Percentiles rank a stretch among this genome's conserved stretches.
Evolutionary conservation across 2,113 vertebrate genomes (phyloP).

Genomic region (Microcebus jonahi): DNA sequence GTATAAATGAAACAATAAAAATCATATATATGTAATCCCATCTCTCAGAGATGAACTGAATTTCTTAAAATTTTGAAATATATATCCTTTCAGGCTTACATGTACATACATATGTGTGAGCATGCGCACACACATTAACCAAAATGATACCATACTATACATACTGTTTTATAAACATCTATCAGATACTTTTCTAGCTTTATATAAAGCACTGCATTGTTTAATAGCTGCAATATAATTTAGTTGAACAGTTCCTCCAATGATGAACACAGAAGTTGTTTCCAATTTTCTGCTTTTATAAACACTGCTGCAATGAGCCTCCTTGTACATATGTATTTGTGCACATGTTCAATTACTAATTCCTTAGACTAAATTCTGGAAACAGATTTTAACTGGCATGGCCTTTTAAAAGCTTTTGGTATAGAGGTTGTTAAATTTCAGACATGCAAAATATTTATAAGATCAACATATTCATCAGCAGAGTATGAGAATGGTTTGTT

Average conservation of each 20-base stretch:
- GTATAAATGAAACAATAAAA: not conserved
- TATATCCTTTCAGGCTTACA: not conserved
- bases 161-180: slow-evolving; percentile 34
- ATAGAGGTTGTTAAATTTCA: not conserved
- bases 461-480: not conserved
- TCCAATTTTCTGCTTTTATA: slow-evolving; percentile 69
- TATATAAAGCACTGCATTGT: slow-evolving; percentile 48
- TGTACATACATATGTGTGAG: rapidly evolving
- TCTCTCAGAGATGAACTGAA: not conserved
- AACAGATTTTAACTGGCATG: not conserved
- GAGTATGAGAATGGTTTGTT: not conserved
- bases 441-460: slow-evolving; percentile 6
- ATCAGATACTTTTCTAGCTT: slow-evolving; percentile 38
- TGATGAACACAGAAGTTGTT: slow-evolving; percentile 57
- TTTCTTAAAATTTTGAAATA: not conserved
- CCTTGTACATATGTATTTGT: slow-evolving; percentile 12
- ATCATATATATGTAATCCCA: not conserved
- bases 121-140: not conserved
- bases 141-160: not conserved
- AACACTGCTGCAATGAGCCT: slow-evolving; percentile 18
- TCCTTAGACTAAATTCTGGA: slow-evolving; percentile 49
- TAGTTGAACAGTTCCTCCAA: slow-evolving; percentile 42
- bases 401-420: slow-evolving; percentile 20
- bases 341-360: slow-evolving; percentile 27
- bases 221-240: slow-evolving; percentile 62